Evolutionary conservation across 2,888 invertebrate species (phyloP).

Genomic region (Amaurobius ferox): DNA sequence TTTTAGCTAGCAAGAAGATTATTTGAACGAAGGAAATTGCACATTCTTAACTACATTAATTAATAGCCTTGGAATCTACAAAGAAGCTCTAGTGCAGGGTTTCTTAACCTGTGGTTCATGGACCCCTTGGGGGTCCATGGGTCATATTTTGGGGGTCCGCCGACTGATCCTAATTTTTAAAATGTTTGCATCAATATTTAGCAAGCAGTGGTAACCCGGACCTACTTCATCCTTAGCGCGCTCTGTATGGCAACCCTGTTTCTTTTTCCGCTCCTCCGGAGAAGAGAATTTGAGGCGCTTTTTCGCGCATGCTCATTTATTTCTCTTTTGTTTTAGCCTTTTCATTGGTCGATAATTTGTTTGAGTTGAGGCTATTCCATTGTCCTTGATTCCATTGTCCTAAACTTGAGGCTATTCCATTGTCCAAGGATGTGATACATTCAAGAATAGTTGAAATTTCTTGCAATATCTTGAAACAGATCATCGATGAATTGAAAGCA

Average conservation of each 20-base stretch:
- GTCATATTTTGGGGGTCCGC: slow-evolving; percentile 42
- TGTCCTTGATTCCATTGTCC: not conserved
- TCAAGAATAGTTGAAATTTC: slow-evolving; percentile 58
- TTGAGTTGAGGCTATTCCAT: too few relatives aligned
- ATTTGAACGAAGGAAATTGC: too few relatives aligned
- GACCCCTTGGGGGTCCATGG: slow-evolving; percentile 1
- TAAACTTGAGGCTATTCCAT: too few relatives aligned
- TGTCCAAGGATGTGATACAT: slow-evolving; percentile 53
- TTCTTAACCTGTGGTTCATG: not conserved
- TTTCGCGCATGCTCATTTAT: too few relatives aligned
- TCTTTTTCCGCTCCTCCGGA: too few relatives aligned
- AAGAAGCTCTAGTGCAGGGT: too few relatives aligned
- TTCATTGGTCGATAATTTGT: too few relatives aligned
- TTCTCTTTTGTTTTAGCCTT: too few relatives aligned
- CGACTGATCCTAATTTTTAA: slow-evolving; percentile 54
- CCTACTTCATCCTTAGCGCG: slow-evolving; percentile 72
- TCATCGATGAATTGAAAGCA: slow-evolving; percentile 52
- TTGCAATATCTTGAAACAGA: slow-evolving; percentile 66
- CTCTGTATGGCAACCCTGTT: slow-evolving; percentile 70
- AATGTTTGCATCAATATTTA: slow-evolving; percentile 57
- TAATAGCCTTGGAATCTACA: too few relatives aligned
- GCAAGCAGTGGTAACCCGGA: slow-evolving; percentile 31
- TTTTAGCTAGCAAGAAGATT: too few relatives aligned
- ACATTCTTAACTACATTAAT: too few relatives aligned
- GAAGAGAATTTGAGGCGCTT: too few relatives aligned